Percentiles rank a stretch among this genome's conserved stretches.
Evolutionary conservation across 2,797 vertebrate genomes (phyloP).

Genomic region (Sparidentex hasta): DNA sequence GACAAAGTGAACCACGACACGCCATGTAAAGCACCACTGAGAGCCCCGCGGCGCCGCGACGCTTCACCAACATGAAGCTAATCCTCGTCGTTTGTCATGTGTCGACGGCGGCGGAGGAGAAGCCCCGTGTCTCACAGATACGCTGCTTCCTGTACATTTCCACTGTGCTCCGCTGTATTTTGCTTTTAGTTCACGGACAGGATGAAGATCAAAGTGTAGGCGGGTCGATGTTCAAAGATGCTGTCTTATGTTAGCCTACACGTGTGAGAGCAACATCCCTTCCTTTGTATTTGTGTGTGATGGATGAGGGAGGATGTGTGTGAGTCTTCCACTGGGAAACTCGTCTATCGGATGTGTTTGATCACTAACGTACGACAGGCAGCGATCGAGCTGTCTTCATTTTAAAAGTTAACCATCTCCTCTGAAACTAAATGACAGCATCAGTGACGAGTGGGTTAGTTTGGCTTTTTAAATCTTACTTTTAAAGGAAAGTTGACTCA

Average conservation of each 20-base stretch:
- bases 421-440: conserved; percentile 2
- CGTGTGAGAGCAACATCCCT: not conserved
- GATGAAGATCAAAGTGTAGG: not conserved
- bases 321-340: not conserved
- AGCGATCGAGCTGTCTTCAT: not conserved
- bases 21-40: not conserved
- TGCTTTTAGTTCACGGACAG: not conserved
- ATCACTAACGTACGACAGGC: conserved; percentile 1
- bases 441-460: not conserved
- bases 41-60: not conserved
- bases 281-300: not conserved
- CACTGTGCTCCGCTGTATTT: not conserved
- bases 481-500: too few species aligned
- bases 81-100: not conserved
- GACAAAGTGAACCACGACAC: not conserved
- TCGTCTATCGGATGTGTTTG: conserved; percentile 23
- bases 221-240: not conserved
- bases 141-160: not conserved
- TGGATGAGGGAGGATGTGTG: not conserved
- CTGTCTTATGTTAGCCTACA: not conserved
- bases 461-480: too few species aligned
- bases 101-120: not conserved
- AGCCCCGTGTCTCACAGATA: not conserved
- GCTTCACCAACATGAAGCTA: conserved; percentile 21
- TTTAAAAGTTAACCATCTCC: not conserved